A percentile compares a stretch with the other conserved stretches of the same genome.
Evolutionary conservation across 2,888 invertebrate genomes (phyloP).

Genomic region (Willowsia nigromaculata): DNA sequence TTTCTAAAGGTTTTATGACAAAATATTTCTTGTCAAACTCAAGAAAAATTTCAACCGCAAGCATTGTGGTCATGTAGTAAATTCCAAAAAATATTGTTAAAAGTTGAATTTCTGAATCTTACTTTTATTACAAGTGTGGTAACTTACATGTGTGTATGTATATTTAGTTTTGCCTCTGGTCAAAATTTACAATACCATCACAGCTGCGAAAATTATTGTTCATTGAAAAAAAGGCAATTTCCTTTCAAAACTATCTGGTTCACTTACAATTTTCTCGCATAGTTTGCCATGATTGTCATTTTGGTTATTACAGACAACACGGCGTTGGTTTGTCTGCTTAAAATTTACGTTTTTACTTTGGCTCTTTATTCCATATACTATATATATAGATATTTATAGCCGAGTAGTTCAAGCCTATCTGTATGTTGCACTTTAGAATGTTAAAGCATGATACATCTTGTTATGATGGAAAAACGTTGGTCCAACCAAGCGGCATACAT

Average conservation of each 20-base stretch:
- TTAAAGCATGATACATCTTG: neutral
- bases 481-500: slow-evolving; percentile 20
- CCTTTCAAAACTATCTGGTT: slow-evolving; percentile 1
- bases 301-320: neutral
- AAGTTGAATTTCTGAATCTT: neutral
- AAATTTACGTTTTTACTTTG: neutral
- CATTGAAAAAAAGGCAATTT: slow-evolving; percentile 22
- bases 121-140: too few relatives aligned
- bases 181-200: neutral
- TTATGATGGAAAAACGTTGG: slow-evolving; percentile 26
- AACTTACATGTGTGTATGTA: too few relatives aligned
- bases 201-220: neutral
- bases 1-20: too few relatives aligned
- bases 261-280: neutral
- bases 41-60: too few relatives aligned
- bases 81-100: too few relatives aligned
- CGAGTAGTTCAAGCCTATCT: neutral
- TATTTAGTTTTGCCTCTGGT: neutral
- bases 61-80: too few relatives aligned
- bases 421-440: slow-evolving; percentile 13
- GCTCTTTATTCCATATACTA: neutral
- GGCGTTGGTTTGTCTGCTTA: neutral
- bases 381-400: neutral
- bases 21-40: too few relatives aligned
- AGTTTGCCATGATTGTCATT: neutral